A percentile compares a stretch with the other conserved stretches of the same genome.
phyloP scores from a whole-genome alignment of 1,140 invertebrate species.

The Pachypsylla venusta region DNA sequence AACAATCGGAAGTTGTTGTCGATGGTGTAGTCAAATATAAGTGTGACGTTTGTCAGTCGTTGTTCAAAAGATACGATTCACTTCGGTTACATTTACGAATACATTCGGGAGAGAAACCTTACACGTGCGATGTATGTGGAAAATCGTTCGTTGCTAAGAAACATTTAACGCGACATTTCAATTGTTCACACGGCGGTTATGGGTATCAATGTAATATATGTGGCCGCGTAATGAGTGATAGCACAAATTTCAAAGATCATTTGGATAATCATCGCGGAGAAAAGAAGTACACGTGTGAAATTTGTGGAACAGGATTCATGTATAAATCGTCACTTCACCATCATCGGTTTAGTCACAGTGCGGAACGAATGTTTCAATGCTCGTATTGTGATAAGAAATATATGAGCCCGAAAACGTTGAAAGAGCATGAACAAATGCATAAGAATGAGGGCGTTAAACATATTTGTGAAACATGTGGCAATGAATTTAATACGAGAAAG shows the following conservation, averaged over 20 bases:
- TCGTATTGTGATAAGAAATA: slow-evolving; percentile 1
- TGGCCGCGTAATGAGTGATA: slow-evolving; percentile 2
- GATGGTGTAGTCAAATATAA: not conserved
- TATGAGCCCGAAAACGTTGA: slow-evolving; percentile 7
- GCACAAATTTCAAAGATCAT: slow-evolving; percentile 58
- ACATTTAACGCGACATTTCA: not conserved
- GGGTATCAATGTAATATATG: slow-evolving; percentile 2
- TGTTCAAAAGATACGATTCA: slow-evolving; percentile 83
- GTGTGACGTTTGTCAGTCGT: not conserved
- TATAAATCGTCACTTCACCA: slow-evolving; percentile 3
- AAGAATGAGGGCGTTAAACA: not conserved
- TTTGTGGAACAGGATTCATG: slow-evolving; percentile 25
- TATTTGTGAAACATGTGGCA: not conserved
- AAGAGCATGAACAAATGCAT: slow-evolving; percentile 1
- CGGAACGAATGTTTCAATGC: not conserved
- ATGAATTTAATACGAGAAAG: slow-evolving; percentile 2
- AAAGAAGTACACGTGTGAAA: slow-evolving; percentile 62
- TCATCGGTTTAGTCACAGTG: not conserved
- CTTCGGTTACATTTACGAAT: slow-evolving; percentile 63
- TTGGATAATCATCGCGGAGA: slow-evolving; percentile 59
- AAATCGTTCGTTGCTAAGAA: slow-evolving; percentile 58
- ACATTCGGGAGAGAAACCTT: slow-evolving; percentile 49
- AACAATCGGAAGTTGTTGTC: not conserved
- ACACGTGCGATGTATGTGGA: slow-evolving; percentile 45
- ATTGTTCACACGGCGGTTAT: not conserved